phyloP scores from a whole-genome alignment of 2,113 vertebrate genomes.

The Poeciliopsis retropinna region DNA sequence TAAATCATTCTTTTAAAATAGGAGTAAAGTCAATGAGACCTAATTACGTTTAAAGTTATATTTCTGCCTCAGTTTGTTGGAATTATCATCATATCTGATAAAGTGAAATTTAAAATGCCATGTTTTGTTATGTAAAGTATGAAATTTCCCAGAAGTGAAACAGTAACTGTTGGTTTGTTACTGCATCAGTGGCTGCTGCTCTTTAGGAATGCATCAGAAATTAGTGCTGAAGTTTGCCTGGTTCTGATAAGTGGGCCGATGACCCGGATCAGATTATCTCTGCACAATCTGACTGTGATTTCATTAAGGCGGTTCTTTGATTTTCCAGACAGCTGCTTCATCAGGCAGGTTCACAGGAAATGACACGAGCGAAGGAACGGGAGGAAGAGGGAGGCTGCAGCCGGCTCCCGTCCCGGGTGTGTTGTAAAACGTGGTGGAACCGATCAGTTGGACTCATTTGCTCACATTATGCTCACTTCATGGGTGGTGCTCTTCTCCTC shows the following conservation, averaged over 20 bases:
- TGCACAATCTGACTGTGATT: conserved; percentile 15
- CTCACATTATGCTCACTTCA: not conserved
- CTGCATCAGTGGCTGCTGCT: too few species aligned
- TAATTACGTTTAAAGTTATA: not conserved
- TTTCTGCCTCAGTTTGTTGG: not conserved
- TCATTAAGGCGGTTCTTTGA: conserved; percentile 11
- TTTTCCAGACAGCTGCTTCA: conserved; percentile 11
- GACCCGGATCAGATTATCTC: conserved; percentile 21
- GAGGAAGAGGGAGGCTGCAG: not conserved
- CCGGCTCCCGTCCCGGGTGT: conserved; percentile 5
- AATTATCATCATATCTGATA: not conserved
- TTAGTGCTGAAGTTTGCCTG: not conserved
- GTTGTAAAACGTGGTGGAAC: conserved; percentile 35
- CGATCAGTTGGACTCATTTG: not conserved
- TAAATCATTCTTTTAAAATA: not conserved
- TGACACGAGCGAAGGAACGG: conserved; percentile 7
- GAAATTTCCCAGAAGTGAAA: not conserved
- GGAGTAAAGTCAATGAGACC: not conserved
- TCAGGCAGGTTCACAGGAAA: conserved; percentile 10
- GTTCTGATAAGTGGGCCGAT: conserved; percentile 2
- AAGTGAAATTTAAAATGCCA: not conserved
- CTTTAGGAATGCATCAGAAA: not conserved
- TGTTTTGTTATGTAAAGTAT: not conserved
- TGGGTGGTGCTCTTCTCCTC: not conserved
- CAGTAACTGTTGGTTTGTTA: not conserved